Evolutionary conservation across 2,113 vertebrate genomes (phyloP), one percentile per base, ranked within the genome.

Genomic region (Pygoscelis adeliae): DNA sequence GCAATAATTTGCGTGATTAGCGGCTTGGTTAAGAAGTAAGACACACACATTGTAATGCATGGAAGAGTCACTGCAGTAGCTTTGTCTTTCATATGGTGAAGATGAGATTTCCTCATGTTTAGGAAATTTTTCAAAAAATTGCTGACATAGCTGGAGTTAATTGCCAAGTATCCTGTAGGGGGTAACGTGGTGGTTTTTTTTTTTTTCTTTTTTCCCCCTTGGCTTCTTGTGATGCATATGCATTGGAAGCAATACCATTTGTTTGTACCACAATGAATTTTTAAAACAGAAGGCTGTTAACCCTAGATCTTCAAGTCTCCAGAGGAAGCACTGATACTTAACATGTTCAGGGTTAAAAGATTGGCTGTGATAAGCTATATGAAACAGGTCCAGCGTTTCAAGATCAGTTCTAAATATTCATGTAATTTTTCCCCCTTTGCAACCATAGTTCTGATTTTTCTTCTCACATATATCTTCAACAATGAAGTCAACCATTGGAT

Each of bases 1-100:
- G 99, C 99, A 99, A 99, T 99, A 99, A 99, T 99, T 99, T 99
- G 99, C 98, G 99, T 99, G 99, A 99, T 99, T 99, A 99, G 99
- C 98, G 98, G 99, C 99, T 99, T 99, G 99, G 99, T 99, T 99
- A 99, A 99, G 99, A 99, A 99, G 98, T 98, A 99, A 99, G 99
- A 99, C 99, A 98, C 98, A 98, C 98, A 98, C 98, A 99, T 99
- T 98, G 98, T 98, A 98, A 98, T 98, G 98, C 98, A 98, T 95
- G 96, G 98, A 98, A 97, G 97, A 98, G 96, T 98, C 97, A 96
- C 98, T 96, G 98, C 97, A 94, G 97, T 96, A 95, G 98, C 97
- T 98, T 98, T 98, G 98, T 98, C 97, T 98, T 98, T 98, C 97
- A 96, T 81, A 97, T 88, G 92, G 98, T 93, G 98, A 98, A 97